A percentile compares a stretch with the other conserved stretches of the same genome.
Evolutionary conservation across 1,140 invertebrate genomes (phyloP).

Genomic region (Steinernema khuongi): DNA sequence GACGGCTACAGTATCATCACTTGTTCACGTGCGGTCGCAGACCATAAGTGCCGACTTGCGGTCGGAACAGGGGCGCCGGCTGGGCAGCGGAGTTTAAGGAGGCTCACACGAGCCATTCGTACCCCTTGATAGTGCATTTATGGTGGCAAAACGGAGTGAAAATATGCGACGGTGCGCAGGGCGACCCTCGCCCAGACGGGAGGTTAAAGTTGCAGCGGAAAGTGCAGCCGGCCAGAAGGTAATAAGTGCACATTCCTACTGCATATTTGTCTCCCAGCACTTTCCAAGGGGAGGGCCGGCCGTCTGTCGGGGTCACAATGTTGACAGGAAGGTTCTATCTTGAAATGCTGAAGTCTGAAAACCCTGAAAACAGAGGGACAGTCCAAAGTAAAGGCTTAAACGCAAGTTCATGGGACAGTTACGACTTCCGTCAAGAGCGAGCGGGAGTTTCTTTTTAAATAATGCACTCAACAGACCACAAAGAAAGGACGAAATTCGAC

Average conservation of each 20-base stretch:
- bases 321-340: too few relatives aligned
- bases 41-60: neutral
- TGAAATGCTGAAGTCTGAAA: too few relatives aligned
- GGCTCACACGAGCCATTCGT: neutral
- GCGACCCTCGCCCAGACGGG: neutral
- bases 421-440: too few relatives aligned
- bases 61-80: neutral
- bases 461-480: neutral
- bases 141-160: neutral
- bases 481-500: neutral
- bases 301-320: too few relatives aligned
- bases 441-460: too few relatives aligned
- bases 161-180: neutral
- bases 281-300: too few relatives aligned
- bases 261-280: neutral
- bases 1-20: too few relatives aligned
- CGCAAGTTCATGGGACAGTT: too few relatives aligned
- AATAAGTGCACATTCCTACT: neutral
- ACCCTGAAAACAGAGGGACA: too few relatives aligned
- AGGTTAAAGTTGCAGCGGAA: neutral
- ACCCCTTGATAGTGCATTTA: slow-evolving; percentile 6
- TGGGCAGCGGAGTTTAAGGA: neutral
- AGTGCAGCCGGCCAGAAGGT: neutral
- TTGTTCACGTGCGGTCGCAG: too few relatives aligned
- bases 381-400: too few relatives aligned